Evolutionary conservation across 2,888 invertebrate species (phyloP).

Genomic region (Tetranychus truncatus): DNA sequence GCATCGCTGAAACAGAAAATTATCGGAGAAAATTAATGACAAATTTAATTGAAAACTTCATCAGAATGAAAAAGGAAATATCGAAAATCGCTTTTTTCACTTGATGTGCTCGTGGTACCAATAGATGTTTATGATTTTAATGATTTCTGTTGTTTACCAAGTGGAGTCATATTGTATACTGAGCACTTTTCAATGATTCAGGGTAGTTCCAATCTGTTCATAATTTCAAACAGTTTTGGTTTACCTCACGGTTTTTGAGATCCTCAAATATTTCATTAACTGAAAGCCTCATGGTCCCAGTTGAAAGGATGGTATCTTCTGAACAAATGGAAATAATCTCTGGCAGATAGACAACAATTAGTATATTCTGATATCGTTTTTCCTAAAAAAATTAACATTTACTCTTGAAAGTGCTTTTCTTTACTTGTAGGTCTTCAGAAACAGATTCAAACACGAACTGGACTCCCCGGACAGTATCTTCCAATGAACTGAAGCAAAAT

Average conservation of each 20-base stretch:
- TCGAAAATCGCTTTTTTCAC: neutral
- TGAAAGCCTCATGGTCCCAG: slow-evolving; percentile 32
- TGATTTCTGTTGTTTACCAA: too few species aligned
- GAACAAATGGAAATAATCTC: slow-evolving; percentile 29
- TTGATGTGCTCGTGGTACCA: neutral
- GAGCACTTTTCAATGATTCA: too few species aligned
- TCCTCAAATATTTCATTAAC: slow-evolving; percentile 31
- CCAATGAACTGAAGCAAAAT: slow-evolving; percentile 34
- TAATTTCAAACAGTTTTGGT: neutral
- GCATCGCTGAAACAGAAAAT: slow-evolving; percentile 30
- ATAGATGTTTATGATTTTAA: neutral
- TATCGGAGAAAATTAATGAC: slow-evolving; percentile 9
- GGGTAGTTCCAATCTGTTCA: too few species aligned
- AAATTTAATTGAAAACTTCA: slow-evolving; percentile 11
- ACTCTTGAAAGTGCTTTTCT: slow-evolving; percentile 35
- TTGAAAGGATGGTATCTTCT: slow-evolving; percentile 31
- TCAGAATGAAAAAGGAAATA: neutral
- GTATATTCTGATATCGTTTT: slow-evolving; percentile 7
- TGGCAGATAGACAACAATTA: slow-evolving; percentile 15
- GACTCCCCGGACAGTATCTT: slow-evolving; percentile 35
- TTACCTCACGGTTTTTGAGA: slow-evolving; percentile 31
- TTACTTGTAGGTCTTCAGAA: slow-evolving; percentile 33
- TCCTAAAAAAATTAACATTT: neutral
- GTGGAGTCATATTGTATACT: too few species aligned
- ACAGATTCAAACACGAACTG: slow-evolving; percentile 36